Evolutionary conservation across 2,113 vertebrate species (phyloP), one percentile per base, ranked within the genome.

Genomic region (Panthera uncia): DNA sequence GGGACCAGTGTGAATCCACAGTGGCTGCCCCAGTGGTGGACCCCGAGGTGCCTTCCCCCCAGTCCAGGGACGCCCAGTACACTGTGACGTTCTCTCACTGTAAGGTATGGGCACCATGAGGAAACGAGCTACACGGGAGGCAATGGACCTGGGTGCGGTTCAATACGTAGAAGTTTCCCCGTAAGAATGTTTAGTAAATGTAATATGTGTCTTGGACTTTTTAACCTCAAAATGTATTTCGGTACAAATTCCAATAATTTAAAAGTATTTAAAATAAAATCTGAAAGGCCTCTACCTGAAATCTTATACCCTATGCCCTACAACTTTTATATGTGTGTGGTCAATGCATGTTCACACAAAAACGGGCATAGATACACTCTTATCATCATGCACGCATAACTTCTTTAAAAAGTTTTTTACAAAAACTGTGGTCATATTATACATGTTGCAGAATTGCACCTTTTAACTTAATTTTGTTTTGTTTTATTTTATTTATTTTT

Each of bases 21-120:
- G 99, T 99, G 96, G 99, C 99, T 0, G 99, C 99, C 79, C 99
- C 99, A 2, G 99, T 99, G 97, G 99, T 99, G 95, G 99, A 99
- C 98, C 99, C 99, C 6, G 99, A 99, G 87, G 99, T 99, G 96
- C 99, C 99, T 45, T 99, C 99, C 25, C 98, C 99, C 36, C 99
- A 98, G 88, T 99, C 98, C 94, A 99, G 99, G 93, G 99, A 99
- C 7, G 98, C 99, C 38, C 99, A 99, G 98, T 99, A 99, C 97
- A 99, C 99, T 0, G 99, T 99, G 96, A 99, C 98, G 88, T 99
- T 99, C 97, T 99, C 99, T 96, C 99, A 99, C 98, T 99, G 99
- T 98, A 99, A 99, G 99, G 99, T 99, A 98, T 1, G 29, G 61
- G 45, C 10, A 18, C 65, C 4, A 0, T 8, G 38, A 18, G 57